phyloP scores from a whole-genome alignment of 2,888 invertebrate genomes.

The Phalera bucephala region DNA sequence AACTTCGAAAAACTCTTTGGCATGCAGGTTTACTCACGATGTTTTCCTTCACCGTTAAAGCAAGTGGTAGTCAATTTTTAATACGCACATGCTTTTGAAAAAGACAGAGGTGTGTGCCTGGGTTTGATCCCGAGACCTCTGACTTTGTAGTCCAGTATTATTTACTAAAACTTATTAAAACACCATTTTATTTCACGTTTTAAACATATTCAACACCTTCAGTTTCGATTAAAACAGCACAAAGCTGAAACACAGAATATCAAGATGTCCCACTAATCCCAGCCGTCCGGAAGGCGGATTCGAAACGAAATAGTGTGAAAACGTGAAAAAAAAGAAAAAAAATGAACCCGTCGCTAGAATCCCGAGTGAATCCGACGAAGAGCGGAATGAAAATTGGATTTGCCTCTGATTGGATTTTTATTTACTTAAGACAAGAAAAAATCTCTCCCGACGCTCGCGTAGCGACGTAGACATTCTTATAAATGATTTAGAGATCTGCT shows the following conservation, averaged over 20 bases:
- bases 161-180: too few species aligned
- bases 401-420: constrained; percentile 82
- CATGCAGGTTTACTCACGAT: too few species aligned
- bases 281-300: background rate
- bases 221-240: too few species aligned
- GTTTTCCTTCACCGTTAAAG: too few species aligned
- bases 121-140: too few species aligned
- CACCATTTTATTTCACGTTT: too few species aligned
- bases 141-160: too few species aligned
- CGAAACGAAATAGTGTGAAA: constrained; percentile 67
- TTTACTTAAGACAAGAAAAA: constrained; percentile 83
- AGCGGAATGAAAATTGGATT: constrained; percentile 82
- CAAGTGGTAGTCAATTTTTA: too few species aligned
- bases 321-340: constrained; percentile 59
- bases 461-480: constrained; percentile 61
- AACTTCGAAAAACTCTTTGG: too few species aligned
- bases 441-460: constrained; percentile 42
- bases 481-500: constrained; percentile 67
- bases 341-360: constrained; percentile 54
- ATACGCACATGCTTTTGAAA: too few species aligned
- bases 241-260: too few species aligned
- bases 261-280: background rate
- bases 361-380: constrained; percentile 68
- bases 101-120: too few species aligned
- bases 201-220: background rate